Base-by-base conservation (phyloP, 1,140 invertebrate genomes). In the Zaprionus inermis region DNA sequence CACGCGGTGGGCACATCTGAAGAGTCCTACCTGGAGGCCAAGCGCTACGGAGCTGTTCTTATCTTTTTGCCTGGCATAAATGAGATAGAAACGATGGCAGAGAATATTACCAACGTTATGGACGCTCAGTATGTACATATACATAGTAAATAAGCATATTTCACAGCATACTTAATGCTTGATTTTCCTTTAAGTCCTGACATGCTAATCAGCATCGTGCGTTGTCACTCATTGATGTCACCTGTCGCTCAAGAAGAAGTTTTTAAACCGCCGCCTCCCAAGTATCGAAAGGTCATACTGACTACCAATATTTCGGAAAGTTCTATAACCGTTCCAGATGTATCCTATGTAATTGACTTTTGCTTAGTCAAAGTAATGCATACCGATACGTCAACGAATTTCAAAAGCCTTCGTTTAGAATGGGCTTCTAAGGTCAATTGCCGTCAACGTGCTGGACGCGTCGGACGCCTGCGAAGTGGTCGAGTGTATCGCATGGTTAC, bases 241-340 rank as follows among this genome's bases (percentile, higher is more conserved):
- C 60, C 90, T 0, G 81, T 90, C 0, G 75, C 76, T 18, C 91
- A 92, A 34, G 54, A 58, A 10, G 72, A 81, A 57, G 75, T 90
- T 1, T 92, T 92, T 91, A 78, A 93, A 12, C 81, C 91, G 11
- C 85, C 94, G 4, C 93, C 94, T 20, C 52, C 77, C 0, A 94
- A 94, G 1, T 91, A 93, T 36, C 93, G 97, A 54, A 99, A 98
- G 93, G 95, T 98, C 72, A 99, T 99, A 90, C 93, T 99, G 1
- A 94, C 98, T 0, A 99, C 98, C 6, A 98, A 99, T 92, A 98
- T 99, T 77, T 98, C 98, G 0, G 99, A 99, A 93, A 99, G 97
- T 91, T 98, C 98, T 24, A 97, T 99, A 54, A 99, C 98, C 5
- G 97, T 99, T 34, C 95, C 97, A 32, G 97, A 99, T 93, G 95